Evolutionary conservation across 2,113 vertebrate species (phyloP), one percentile per base, ranked within the genome.

Genomic region (Tor tambroides): DNA sequence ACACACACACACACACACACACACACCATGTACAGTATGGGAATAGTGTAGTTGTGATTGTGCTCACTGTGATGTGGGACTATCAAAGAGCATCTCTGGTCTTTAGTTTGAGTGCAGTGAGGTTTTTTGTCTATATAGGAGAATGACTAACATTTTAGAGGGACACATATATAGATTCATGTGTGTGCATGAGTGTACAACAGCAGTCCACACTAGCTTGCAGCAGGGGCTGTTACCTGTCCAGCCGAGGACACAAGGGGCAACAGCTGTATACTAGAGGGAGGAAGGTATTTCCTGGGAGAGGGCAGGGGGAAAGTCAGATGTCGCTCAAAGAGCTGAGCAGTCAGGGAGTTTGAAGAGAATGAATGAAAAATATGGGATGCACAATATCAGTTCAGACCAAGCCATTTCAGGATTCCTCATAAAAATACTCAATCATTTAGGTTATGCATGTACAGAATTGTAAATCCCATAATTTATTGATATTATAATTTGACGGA

Each of bases 271-370:
- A 80, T 92, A 88, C 94, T 94, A 46, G 93, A 92, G 92, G 92
- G 94, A 92, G 91, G 91, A 83, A 11, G 67, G 85, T 92, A 87
- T 91, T 92, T 94, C 89, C 91, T 94, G 94, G 91, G 93, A 94
- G 80, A 46, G 69, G 95, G 93, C 81, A 89, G 93, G 92, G 94
- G 92, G 43, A 43, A 10, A 43, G 93, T 76, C 2, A 83, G 86
- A 83, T 82, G 17, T 93, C 95, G 96, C 94, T 97, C 95, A 96
- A 98, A 46, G 43, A 97, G 96, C 97, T 97, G 93, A 46, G 90
- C 74, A 82, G 23, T 80, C 65, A 11, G 88, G 81, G 26, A 77
- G 81, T 43, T 65, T 89, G 90, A 17, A 85, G 80, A 83, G 81
- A 84, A 30, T 46, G 43, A 46, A 46, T 46, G 43, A 46, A 46